These are phyloP conservation scores for Pasiphila rectangulata DNA, from an alignment of 2,888 invertebrate species.

Conservation along the genomic window DNA sequence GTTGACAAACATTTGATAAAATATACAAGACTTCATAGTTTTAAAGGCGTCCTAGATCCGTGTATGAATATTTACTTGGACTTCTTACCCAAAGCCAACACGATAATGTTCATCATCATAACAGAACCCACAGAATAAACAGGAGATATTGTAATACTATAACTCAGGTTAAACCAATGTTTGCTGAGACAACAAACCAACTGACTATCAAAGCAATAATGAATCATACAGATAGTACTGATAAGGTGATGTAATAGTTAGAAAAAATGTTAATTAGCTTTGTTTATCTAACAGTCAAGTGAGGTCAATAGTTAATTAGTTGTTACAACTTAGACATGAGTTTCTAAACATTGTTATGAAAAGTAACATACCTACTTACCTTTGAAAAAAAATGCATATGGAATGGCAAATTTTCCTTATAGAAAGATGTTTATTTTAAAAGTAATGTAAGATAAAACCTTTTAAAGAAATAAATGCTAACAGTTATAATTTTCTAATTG, in stretches of 20 bases:
- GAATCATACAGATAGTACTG: slow-evolving; percentile 43
- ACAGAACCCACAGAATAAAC: slow-evolving; percentile 44
- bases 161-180: slow-evolving; percentile 45
- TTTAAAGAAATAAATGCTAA: background rate
- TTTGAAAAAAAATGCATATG: too few species aligned
- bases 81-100: slow-evolving; percentile 19
- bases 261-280: slow-evolving; percentile 17
- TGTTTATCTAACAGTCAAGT: slow-evolving; percentile 10
- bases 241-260: slow-evolving; percentile 24
- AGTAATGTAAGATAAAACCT: too few species aligned
- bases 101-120: slow-evolving; percentile 29
- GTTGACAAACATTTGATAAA: background rate
- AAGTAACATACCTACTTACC: too few species aligned
- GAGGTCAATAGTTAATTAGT: slow-evolving; percentile 14
- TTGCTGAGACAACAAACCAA: slow-evolving; percentile 46
- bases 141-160: slow-evolving; percentile 24
- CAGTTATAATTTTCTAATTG: slow-evolving; percentile 12
- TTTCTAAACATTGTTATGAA: too few species aligned
- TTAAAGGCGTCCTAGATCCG: slow-evolving; percentile 4
- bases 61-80: slow-evolving; percentile 2
- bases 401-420: too few species aligned
- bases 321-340: background rate
- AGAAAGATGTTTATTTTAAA: too few species aligned
- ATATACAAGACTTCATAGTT: background rate
- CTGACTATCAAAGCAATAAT: slow-evolving; percentile 57